Conservation (phyloP, 2,888 invertebrate species). For the Melanostoma scalare region DNA sequence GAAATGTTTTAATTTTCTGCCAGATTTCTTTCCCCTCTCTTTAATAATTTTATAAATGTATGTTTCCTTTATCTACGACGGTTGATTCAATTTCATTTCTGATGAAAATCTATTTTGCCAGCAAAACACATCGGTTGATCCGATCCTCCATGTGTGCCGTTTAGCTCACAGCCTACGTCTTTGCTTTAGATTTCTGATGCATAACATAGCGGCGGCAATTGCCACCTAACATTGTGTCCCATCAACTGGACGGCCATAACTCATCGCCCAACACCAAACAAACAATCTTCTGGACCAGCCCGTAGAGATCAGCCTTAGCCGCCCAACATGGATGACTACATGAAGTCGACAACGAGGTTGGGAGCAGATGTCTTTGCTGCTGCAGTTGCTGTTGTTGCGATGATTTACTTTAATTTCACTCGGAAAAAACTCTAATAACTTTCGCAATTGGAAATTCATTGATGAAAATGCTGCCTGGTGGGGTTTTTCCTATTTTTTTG, state of each 20-base stretch:
- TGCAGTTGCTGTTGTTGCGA: slow-evolving; percentile 21
- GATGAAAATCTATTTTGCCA: slow-evolving; percentile 60
- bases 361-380: slow-evolving; percentile 54
- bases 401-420: slow-evolving; percentile 72
- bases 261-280: slow-evolving; percentile 68
- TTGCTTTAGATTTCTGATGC: slow-evolving; percentile 45
- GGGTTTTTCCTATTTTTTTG: slow-evolving; percentile 40
- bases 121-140: slow-evolving; percentile 1
- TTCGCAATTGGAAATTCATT: slow-evolving; percentile 73
- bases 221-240: slow-evolving; percentile 70
- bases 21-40: slow-evolving; percentile 38
- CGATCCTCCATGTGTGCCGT: slow-evolving; percentile 4
- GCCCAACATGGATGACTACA: slow-evolving; percentile 61
- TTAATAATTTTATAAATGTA: slow-evolving; percentile 31
- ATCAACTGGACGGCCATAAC: slow-evolving; percentile 64
- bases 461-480: slow-evolving; percentile 68
- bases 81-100: slow-evolving; percentile 65
- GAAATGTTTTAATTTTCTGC: slow-evolving; percentile 70
- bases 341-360: slow-evolving; percentile 1
- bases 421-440: slow-evolving; percentile 66
- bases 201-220: slow-evolving; percentile 64
- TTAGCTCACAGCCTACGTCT: slow-evolving; percentile 41
- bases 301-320: slow-evolving; percentile 48
- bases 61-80: slow-evolving; percentile 10
- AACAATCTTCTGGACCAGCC: slow-evolving; percentile 19